phyloP scores from a whole-genome alignment of 2,797 vertebrate species.

The Coilia nasus region DNA sequence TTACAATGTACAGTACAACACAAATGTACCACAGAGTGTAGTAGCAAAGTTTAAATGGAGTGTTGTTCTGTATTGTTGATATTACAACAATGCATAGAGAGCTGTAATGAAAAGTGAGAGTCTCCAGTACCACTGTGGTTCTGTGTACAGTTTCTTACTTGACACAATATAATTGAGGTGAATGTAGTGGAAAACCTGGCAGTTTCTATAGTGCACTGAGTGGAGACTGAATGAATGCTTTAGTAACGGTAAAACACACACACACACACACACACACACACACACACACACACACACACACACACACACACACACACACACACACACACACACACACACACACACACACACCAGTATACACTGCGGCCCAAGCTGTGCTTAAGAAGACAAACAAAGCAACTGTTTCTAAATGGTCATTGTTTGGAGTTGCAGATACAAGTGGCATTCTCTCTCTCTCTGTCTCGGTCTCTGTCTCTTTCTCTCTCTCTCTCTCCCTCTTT shows the following conservation, averaged over 20 bases:
- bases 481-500: not conserved
- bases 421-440: conserved; percentile 50
- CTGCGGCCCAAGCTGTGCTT: conserved; percentile 36
- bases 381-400: conserved; percentile 50
- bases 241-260: not conserved
- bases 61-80: not conserved
- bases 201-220: conserved; percentile 44
- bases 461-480: not conserved
- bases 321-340: conserved; percentile 8
- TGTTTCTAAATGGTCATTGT: conserved; percentile 48
- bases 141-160: not conserved
- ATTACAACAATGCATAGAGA: not conserved
- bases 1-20: not conserved
- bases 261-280: not conserved
- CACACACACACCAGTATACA: conserved; percentile 19
- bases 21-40: not conserved
- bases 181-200: conserved; percentile 5
- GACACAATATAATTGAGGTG: not conserved
- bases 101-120: not conserved
- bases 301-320: conserved; percentile 29
- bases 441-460: conserved; percentile 43
- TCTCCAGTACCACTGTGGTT: not conserved
- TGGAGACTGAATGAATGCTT: conserved; percentile 31
- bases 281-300: conserved; percentile 27
- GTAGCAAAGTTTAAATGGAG: not conserved